A percentile compares a stretch with the other conserved stretches of the same genome.
phyloP scores from a whole-genome alignment of 1,140 invertebrate genomes.

The Drosophila nannoptera region DNA sequence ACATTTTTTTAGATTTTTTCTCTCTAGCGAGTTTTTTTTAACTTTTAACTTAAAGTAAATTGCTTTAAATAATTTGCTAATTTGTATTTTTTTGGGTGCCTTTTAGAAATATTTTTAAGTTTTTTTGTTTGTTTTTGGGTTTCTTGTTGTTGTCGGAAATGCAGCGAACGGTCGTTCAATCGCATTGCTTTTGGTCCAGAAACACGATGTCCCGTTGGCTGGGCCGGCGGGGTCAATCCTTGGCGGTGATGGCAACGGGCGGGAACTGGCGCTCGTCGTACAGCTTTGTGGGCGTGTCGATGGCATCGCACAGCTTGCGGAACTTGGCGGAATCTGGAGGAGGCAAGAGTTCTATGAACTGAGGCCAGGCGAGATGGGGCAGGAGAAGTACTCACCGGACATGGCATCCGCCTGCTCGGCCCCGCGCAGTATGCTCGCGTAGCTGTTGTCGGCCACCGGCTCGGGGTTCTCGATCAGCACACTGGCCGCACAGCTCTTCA shows the following conservation, averaged over 20 bases:
- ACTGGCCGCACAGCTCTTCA: slow-evolving; percentile 69
- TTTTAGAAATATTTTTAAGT: slow-evolving; percentile 7
- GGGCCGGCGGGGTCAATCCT: slow-evolving; percentile 64
- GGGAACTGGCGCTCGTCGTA: slow-evolving; percentile 78
- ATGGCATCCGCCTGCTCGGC: slow-evolving; percentile 62
- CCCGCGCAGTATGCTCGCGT: slow-evolving; percentile 72
- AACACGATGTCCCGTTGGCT: slow-evolving; percentile 37
- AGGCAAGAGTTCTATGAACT: too few relatives aligned
- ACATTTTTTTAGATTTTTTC: slow-evolving; percentile 58
- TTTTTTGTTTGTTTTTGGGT: slow-evolving; percentile 10
- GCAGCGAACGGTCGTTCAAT: slow-evolving; percentile 31
- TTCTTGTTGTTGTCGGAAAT: slow-evolving; percentile 13
- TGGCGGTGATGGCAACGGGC: slow-evolving; percentile 74
- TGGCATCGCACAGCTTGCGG: slow-evolving; percentile 76
- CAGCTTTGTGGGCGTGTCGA: slow-evolving; percentile 75
- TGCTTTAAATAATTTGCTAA: slow-evolving; percentile 46
- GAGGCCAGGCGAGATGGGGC: too few relatives aligned
- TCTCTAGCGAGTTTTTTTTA: slow-evolving; percentile 43
- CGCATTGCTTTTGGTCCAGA: slow-evolving; percentile 43
- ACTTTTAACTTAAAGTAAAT: slow-evolving; percentile 32
- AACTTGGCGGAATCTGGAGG: slow-evolving; percentile 74
- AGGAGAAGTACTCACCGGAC: slow-evolving; percentile 44
- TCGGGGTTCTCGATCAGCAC: slow-evolving; percentile 73
- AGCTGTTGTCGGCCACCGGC: slow-evolving; percentile 69
- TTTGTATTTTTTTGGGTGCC: slow-evolving; percentile 26